Evolutionary conservation across 2,888 invertebrate species (phyloP).

Genomic region (Drosophila rellima): DNA sequence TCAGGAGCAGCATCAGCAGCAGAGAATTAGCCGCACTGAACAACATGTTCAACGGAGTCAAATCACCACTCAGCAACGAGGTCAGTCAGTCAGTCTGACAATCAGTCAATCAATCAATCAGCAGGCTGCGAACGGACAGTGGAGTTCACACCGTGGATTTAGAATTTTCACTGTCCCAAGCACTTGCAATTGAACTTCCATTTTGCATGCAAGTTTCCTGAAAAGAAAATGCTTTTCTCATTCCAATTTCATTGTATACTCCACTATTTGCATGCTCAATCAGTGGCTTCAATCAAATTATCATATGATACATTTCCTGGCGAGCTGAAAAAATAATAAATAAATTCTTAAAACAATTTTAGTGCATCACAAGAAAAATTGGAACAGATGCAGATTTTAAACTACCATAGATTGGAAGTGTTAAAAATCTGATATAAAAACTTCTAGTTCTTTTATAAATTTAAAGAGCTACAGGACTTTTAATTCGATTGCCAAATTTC

Average conservation of each 20-base stretch:
- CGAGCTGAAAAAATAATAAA: too few relatives aligned
- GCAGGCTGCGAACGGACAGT: slow-evolving; percentile 52
- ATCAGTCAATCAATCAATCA: not conserved
- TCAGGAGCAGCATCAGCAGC: slow-evolving; percentile 87
- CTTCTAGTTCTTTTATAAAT: too few relatives aligned
- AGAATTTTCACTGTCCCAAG: slow-evolving; percentile 69
- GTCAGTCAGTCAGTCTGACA: slow-evolving; percentile 86
- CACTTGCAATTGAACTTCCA: slow-evolving; percentile 46
- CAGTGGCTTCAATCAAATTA: not conserved
- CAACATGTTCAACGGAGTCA: slow-evolving; percentile 91
- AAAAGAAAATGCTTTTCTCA: slow-evolving; percentile 11
- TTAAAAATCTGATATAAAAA: too few relatives aligned
- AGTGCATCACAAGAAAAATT: too few relatives aligned
- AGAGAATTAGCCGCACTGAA: slow-evolving; percentile 90
- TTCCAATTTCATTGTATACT: slow-evolving; percentile 15
- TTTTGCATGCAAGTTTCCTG: slow-evolving; percentile 20
- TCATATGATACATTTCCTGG: too few relatives aligned
- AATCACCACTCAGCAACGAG: slow-evolving; percentile 91
- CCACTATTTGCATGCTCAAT: slow-evolving; percentile 28
- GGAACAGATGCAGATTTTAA: too few relatives aligned
- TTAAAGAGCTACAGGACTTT: too few relatives aligned
- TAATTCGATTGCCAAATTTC: not conserved
- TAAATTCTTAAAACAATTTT: too few relatives aligned
- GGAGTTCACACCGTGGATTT: slow-evolving; percentile 80
- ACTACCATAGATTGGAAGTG: too few relatives aligned